Base-by-base conservation (phyloP, 2,113 vertebrate genomes). In the Mola mola region DNA sequence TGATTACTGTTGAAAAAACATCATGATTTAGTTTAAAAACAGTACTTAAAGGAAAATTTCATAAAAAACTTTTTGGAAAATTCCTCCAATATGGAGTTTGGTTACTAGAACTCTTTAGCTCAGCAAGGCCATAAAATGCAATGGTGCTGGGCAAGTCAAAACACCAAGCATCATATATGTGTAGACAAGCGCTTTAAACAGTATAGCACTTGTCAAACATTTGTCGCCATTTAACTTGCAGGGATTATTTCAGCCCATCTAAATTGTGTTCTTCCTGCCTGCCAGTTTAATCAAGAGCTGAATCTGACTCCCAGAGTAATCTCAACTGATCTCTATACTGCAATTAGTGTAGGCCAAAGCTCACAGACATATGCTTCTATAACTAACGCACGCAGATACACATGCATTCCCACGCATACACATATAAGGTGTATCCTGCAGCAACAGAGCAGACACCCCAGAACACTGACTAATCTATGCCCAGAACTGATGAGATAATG, bases 291-390 rank as follows among this genome's bases (percentile, higher is more conserved):
- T 84, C 33, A 59, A 61, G 63, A 58, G 41, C 57, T 51, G 46
- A 57, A 40, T 59, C 46, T 37, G 31, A 26, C 43, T 75, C 38
- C 22, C 50, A 34, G 8, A 34, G 28, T 34, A 67, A 56, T 72
- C 42, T 51, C 42, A 9, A 20, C 50, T 47, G 17, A 75, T 82
- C 75, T 74, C 67, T 63, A 52, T 38, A 20, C 63, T 42, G 66
- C 73, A 72, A 81, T 84, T 67, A 76, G 56, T 37, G 46, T 4
- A 73, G 64, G 51, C 50, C 52, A 58, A 51, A 72, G 77, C 57
- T 72, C 55, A 83, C 59, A 55, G 52, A 70, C 69, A 55, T 49
- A 46, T 72, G 67, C 26, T 72, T 24, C 33, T 34, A 33, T 61
- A 26, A 10, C 49, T 58, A 69, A 60, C 57, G 31, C 47, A 56